These are phyloP conservation scores for Phenganax subtilis DNA, from an alignment of 92 coral and sea anemone genomes.

Conservation along the genomic window DNA sequence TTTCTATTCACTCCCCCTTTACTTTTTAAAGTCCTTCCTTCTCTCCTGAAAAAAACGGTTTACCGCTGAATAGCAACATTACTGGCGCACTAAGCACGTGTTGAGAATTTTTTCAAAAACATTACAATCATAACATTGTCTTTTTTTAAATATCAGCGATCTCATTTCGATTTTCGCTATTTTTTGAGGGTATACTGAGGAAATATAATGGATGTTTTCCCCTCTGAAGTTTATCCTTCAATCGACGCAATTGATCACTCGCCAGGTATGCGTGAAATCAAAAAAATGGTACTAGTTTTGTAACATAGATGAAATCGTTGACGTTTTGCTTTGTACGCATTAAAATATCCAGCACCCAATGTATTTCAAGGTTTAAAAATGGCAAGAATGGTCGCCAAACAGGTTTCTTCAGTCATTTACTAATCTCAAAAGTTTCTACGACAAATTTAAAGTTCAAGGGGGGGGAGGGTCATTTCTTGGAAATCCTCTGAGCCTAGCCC, in stretches of 20 bases:
- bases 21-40: too few relatives aligned
- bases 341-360: not conserved
- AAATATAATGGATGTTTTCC: slow-evolving; percentile 67
- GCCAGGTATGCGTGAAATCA: slow-evolving; percentile 89
- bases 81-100: too few relatives aligned
- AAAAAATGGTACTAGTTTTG: slow-evolving; percentile 58
- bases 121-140: not conserved
- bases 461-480: too few relatives aligned
- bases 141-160: not conserved
- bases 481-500: too few relatives aligned
- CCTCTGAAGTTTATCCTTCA: slow-evolving; percentile 62
- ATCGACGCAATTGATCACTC: slow-evolving; percentile 94
- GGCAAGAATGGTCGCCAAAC: too few relatives aligned
- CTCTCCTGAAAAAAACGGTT: too few relatives aligned
- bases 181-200: slow-evolving; percentile 5
- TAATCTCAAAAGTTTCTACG: too few relatives aligned
- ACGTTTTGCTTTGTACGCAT: slow-evolving; percentile 69
- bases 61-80: too few relatives aligned
- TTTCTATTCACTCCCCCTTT: not conserved
- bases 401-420: too few relatives aligned
- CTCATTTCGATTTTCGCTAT: not conserved
- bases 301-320: slow-evolving; percentile 40
- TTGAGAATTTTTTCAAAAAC: too few relatives aligned
- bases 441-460: too few relatives aligned
- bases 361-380: not conserved